phyloP scores from a whole-genome alignment of 2,113 vertebrate species.

The Cyprinodon variegatus region DNA sequence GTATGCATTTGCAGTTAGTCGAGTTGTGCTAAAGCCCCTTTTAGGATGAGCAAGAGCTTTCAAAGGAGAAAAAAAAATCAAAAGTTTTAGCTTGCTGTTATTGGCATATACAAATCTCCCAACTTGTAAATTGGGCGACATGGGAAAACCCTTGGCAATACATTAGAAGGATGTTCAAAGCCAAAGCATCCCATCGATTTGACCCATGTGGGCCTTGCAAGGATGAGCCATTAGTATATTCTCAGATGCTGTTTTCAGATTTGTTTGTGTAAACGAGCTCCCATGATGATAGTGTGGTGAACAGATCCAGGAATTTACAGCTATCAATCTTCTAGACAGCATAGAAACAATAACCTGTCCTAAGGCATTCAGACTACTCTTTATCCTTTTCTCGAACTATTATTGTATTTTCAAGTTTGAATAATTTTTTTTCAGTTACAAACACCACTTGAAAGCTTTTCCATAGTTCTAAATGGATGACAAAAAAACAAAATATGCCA shows the following conservation, averaged over 20 bases:
- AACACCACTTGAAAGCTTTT: not conserved
- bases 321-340: conserved; percentile 60
- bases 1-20: conserved; percentile 10
- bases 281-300: conserved; percentile 59
- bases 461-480: not conserved
- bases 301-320: conserved; percentile 51
- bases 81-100: conserved; percentile 61
- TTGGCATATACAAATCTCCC: conserved; percentile 63
- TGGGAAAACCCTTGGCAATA: conserved; percentile 77
- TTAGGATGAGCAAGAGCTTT: conserved; percentile 45
- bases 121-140: conserved; percentile 75
- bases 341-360: conserved; percentile 69
- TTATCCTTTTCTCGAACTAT: conserved; percentile 6
- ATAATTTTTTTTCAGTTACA: too few species aligned
- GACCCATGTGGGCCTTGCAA: conserved; percentile 78
- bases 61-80: conserved; percentile 42
- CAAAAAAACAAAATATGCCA: not conserved
- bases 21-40: conserved; percentile 33
- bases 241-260: conserved; percentile 70
- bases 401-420: not conserved
- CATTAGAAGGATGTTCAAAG: conserved; percentile 71
- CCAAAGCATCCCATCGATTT: conserved; percentile 76
- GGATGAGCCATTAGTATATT: conserved; percentile 73
- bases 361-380: conserved; percentile 53
- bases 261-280: conserved; percentile 76